Conservation (phyloP, 2,797 vertebrate species). For the Podarcis siculus region DNA sequence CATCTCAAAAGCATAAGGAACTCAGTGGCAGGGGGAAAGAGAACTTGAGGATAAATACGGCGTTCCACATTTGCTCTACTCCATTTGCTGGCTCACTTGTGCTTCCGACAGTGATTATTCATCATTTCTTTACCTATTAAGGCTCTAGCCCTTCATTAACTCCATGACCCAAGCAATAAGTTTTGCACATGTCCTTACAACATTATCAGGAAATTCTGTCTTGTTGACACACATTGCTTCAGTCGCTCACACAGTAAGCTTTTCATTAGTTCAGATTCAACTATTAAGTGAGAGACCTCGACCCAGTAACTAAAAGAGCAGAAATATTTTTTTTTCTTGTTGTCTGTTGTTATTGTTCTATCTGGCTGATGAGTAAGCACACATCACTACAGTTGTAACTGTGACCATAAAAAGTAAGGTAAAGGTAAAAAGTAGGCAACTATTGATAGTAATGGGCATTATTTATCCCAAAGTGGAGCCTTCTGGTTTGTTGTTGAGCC, state of each 20-base stretch:
- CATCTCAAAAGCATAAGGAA: slow-evolving; percentile 1
- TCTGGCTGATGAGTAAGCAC: slow-evolving; percentile 34
- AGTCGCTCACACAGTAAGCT: background rate
- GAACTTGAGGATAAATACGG: background rate
- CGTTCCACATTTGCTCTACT: background rate
- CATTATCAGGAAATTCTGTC: background rate
- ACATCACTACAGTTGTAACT: slow-evolving; percentile 31
- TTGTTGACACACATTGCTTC: slow-evolving; percentile 43
- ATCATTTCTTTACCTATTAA: slow-evolving; percentile 37
- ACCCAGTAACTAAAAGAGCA: slow-evolving; percentile 26
- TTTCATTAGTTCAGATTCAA: slow-evolving; percentile 43
- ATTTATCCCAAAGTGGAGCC: background rate
- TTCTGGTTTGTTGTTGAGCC: background rate
- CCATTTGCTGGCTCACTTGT: slow-evolving; percentile 10
- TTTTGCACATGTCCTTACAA: slow-evolving; percentile 25
- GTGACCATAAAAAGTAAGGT: slow-evolving; percentile 12
- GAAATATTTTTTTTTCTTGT: slow-evolving; percentile 37
- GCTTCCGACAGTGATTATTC: slow-evolving; percentile 26
- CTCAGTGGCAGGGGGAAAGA: background rate
- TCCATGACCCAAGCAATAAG: slow-evolving; percentile 20
- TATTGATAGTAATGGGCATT: background rate
- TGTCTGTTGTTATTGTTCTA: slow-evolving; percentile 7
- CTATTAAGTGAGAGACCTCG: slow-evolving; percentile 39
- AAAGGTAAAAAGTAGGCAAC: background rate
- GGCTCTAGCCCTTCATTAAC: slow-evolving; percentile 16